Evolutionary conservation across 2,888 invertebrate species (phyloP).

Genomic region (Deilephila porcellus): DNA sequence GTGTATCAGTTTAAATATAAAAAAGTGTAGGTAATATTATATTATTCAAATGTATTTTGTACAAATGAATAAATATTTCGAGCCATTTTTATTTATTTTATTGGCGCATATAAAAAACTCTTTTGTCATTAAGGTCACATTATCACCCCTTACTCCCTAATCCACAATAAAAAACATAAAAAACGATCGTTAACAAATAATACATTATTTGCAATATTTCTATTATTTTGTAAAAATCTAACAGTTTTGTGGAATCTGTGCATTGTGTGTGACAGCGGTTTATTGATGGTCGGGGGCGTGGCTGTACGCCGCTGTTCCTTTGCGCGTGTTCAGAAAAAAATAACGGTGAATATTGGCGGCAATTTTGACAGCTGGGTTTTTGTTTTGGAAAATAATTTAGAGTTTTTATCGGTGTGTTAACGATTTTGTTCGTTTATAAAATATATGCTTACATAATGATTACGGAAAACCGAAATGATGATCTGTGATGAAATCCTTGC

Average conservation of each 20-base stretch:
- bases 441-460: neutral
- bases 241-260: constrained; percentile 36
- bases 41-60: too few species aligned
- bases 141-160: constrained; percentile 23
- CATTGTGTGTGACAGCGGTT: constrained; percentile 61
- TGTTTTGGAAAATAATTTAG: neutral
- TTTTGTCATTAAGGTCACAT: neutral
- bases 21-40: too few species aligned
- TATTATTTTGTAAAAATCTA: constrained; percentile 33
- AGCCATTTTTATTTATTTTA: too few species aligned
- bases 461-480: too few species aligned
- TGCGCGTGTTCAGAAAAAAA: constrained; percentile 49
- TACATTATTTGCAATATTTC: constrained; percentile 36
- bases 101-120: neutral
- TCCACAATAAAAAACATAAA: constrained; percentile 31
- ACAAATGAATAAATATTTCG: too few species aligned
- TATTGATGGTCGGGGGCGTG: constrained; percentile 70
- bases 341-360: constrained; percentile 29
- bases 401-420: neutral
- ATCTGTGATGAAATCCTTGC: too few species aligned
- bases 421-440: neutral
- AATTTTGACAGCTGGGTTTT: constrained; percentile 3
- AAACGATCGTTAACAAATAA: constrained; percentile 29
- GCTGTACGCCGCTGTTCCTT: constrained; percentile 57
- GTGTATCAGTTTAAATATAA: too few species aligned